Percentiles rank a stretch among this genome's conserved stretches.
Evolutionary conservation across 1,140 invertebrate species (phyloP).

Genomic region (Lepidurus arcticus): DNA sequence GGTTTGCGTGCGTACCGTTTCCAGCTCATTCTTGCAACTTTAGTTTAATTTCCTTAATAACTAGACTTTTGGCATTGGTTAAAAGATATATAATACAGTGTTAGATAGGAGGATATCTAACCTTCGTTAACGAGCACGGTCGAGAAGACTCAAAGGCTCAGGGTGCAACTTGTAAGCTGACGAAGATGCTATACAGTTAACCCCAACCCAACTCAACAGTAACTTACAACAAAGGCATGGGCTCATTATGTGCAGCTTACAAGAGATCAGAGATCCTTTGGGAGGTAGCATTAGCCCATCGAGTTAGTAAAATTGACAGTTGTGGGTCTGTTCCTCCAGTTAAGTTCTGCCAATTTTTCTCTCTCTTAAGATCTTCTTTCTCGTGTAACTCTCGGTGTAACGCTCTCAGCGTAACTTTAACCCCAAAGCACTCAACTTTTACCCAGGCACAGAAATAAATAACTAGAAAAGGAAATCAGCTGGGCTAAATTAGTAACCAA

Average conservation of each 20-base stretch:
- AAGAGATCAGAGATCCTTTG: neutral
- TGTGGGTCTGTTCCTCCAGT: neutral
- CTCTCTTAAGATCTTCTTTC: neutral
- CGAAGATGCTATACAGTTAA: too few species aligned
- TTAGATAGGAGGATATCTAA: too few species aligned
- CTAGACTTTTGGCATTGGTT: too few species aligned
- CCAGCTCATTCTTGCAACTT: too few species aligned
- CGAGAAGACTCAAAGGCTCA: too few species aligned
- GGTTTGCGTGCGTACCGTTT: too few species aligned
- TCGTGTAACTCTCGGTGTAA: neutral
- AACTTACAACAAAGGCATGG: too few species aligned
- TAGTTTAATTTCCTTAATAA: too few species aligned
- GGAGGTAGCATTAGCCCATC: constrained; percentile 1
- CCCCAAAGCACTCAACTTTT: neutral
- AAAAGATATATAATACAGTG: too few species aligned
- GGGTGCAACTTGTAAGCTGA: too few species aligned
- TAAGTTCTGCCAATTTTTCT: neutral
- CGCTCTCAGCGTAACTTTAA: neutral
- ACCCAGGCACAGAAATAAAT: neutral
- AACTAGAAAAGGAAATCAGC: neutral
- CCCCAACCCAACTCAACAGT: too few species aligned
- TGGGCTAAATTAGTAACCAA: neutral
- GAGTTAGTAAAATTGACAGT: constrained; percentile 2
- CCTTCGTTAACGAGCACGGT: too few species aligned
- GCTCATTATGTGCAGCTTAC: neutral